Evolutionary conservation across 2,113 vertebrate genomes (phyloP), one percentile per base, ranked within the genome.

Genomic region (Cacatua alba): DNA sequence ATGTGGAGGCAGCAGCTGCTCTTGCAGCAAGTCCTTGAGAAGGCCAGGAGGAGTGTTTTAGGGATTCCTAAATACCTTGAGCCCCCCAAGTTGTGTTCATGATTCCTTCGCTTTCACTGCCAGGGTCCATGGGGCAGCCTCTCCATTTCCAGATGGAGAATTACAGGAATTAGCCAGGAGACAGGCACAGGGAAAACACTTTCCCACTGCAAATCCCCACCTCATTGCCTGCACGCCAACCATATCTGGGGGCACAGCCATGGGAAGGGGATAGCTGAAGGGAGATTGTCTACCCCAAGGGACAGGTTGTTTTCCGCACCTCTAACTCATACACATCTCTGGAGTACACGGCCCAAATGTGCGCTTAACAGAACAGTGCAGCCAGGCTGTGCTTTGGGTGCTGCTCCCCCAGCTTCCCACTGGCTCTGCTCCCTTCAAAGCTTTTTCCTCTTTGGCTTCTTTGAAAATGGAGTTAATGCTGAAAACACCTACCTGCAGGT

Each of bases 281-380:
- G 59, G 25, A 77, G 35, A 35, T 0, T 0, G 21, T 11, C 31
- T 46, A 10, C 31, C 29, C 62, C 28, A 10, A 31, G 48, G 39
- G 33, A 67, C 9, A 5, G 20, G 16, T 24, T 44, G 14, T 39
- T 85, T 68, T 26, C 62, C 68, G n/a, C 62, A 29, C 55, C 46
- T 46, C 59, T 14, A 2, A 28, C 18, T 60, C 52, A 9, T 2
- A n/a, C 37, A 2, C 2, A 0, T 52, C 52, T 48, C 31, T 83
- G 77, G 28, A 53, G 35, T 3, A 11, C 3, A 0, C 9, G 28
- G 25, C 81, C 53, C 52, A 2, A n/a, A 41, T 44, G 5, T 1
- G 17, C 2, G 13, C 49, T 51, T 51, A 41, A 31, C 29, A 48
- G 63, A 41, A 25, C 59, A 57, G 33, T n/a, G 55, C 20, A 57